These are phyloP conservation scores for Lycia hirtaria DNA, from an alignment of 2,888 invertebrate genomes.

Conservation along the genomic window DNA sequence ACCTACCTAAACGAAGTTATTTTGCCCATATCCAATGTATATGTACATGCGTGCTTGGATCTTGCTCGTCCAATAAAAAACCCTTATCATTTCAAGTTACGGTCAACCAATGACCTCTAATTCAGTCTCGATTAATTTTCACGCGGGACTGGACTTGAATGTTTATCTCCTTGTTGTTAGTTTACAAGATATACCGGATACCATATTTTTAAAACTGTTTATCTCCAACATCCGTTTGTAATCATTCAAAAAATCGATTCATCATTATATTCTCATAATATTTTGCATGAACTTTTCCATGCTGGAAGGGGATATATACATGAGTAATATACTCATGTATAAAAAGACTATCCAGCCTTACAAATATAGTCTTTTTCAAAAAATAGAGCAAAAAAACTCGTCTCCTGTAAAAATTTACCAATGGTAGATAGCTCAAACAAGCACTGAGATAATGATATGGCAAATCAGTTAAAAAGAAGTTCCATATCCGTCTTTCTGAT, in stretches of 20 bases:
- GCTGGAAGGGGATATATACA: no score
- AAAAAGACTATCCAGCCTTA: no score
- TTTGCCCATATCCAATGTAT: no score
- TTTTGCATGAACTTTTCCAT: not conserved
- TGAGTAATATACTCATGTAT: no score
- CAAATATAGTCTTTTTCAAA: no score
- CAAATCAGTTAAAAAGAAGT: not conserved
- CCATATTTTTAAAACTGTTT: slow-evolving; percentile 22
- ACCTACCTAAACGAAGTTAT: no score
- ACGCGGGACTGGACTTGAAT: not conserved
- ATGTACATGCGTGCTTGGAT: no score
- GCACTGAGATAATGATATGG: not conserved
- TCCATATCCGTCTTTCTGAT: not conserved
- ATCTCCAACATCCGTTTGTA: slow-evolving; percentile 21
- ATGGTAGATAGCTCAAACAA: no score
- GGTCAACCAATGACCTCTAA: not conserved
- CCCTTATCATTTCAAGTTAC: no score
- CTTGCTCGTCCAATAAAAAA: no score
- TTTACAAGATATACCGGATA: slow-evolving; percentile 21
- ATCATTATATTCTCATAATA: slow-evolving; percentile 7
- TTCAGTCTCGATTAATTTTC: not conserved
- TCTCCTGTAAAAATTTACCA: no score
- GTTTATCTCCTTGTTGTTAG: slow-evolving; percentile 8
- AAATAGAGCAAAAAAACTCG: no score
- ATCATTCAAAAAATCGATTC: slow-evolving; percentile 17